Evolutionary conservation across 30 jellyfish, hydroid and myxozoan species (phyloP), one percentile per base, ranked within the genome.

Genomic region (Turritopsis dohrnii): DNA sequence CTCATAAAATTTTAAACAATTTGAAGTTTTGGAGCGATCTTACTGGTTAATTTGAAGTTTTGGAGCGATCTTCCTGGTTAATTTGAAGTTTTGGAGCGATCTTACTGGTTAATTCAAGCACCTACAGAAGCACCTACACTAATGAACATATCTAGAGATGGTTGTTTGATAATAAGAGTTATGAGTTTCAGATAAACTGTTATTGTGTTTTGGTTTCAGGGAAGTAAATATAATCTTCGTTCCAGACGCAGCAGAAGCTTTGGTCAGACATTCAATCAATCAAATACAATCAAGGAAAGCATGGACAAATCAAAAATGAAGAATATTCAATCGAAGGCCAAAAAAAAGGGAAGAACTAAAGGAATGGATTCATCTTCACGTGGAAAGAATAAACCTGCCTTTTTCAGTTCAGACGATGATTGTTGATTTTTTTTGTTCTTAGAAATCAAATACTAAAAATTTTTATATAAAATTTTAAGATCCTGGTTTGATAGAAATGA

Each of bases 181-280:
- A n/a, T n/a, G n/a, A n/a, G 60, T 3, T 3, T 41, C 5, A 5
- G 5, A 3, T 41, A 3, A 41, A 41, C 13, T 41, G 5, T 13
- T 69, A 0, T 8, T 69, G 30, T 28, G 1, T 0, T 77, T 17
- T 77, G 8, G 18, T 77, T 77, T 60, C 29, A 77, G 85, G 85
- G 22, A n/a, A 29, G 73, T 24, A 77, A 24, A 29, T 77, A 77
- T 24, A 77, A 77, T 60, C 75, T 77, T 23, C 85, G 85, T 25
- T 77, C 85, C 53, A 60, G 85, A 28, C 66, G 71, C 66, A 53
- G 85, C 77, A 77, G 85, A 18, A 66, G 72, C 53, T 25, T 5
- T 20, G 71, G 23, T 52, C 28, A 24, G 23, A 28, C 71, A 22
- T 27, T 29, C 20, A 69, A 69, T 0, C 77, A 69, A 69, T 69